Base-by-base conservation (phyloP, 2,797 vertebrate species). In the Zalophus californianus region DNA sequence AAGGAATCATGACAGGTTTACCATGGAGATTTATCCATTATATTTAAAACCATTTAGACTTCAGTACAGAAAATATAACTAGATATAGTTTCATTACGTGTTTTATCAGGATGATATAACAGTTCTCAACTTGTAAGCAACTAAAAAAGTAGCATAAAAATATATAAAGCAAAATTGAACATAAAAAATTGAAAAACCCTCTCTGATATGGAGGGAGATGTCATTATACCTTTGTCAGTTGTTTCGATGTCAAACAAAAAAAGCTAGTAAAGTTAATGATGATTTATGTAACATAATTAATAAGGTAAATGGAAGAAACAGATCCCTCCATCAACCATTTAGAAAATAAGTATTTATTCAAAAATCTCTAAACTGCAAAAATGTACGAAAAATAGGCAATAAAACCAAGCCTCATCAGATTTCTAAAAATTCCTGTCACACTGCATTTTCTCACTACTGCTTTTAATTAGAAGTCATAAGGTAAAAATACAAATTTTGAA, bases 151-250 rank as follows among this genome's bases (percentile, higher is more conserved):
- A 54, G 44, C 9, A 35, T 73, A 50, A 68, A 89, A 82, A 78
- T 62, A 93, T 12, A 54, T 68, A 88, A 93, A 87, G 66, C 27
- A 96, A 58, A 64, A 80, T 50, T 64, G 15, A 85, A 94, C 13
- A 16, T 48, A 54, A 78, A 66, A 66, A 12, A 8, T 25, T 72
- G 12, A 68, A 83, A 96, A 91, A 58, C 60, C 32, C 32, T 73
- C 9, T 72, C 16, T 38, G 25, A 52, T 27, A 35, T 3, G 41
- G 11, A 72, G 56, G 15, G 56, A 75, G 4, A 70, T 92, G 86
- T 92, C 16, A 90, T 14, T 96, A 62, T 27, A 38, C 12, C 62
- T 56, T 73, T 84, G 64, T 87, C n/a, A 78, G 1, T 88, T 94
- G 70, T 72, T 96, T 44, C 87, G 78, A 64, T 66, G 60, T 77